Evolutionary conservation across 2,797 vertebrate genomes (phyloP), one percentile per base, ranked within the genome.

Genomic region (Picus viridis): DNA sequence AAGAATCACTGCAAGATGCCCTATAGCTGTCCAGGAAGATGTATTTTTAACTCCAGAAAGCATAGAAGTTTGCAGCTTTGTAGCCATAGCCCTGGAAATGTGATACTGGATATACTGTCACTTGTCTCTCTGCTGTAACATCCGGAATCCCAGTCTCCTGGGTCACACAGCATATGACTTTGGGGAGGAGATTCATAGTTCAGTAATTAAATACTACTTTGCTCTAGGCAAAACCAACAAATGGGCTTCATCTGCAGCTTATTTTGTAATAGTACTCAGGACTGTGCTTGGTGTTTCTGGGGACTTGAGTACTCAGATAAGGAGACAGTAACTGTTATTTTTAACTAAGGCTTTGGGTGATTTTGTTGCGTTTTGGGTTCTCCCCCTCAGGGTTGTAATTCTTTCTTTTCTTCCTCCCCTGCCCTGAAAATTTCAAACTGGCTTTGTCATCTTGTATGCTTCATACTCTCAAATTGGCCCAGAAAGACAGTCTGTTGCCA

Each of bases 181-280:
- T 56, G 75, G 83, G 83, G 94, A 93, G 80, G 83, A 88, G 86
- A 80, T 36, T 88, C 14, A 1, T 83, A 83, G 70, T 83, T 86
- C 88, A 84, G 71, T 95, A 91, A 96, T 93, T 96, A 92, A 96
- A 90, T 93, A 91, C 86, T 95, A 75, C 67, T 96, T 93, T 88
- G 85, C 94, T 96, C 47, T 56, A 88, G 92, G 92, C 93, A 80
- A 94, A 90, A 75, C 73, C 83, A 92, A 77, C 88, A 96, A 96
- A 93, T 81, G 86, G 82, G 54, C 84, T 88, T 94, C 83, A 83
- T 92, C 86, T 95, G 80, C 82, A 88, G 79, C 83, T 86, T 83
- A 30, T 92, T 87, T 93, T 88, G 30, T 65, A 73, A 59, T 74
- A 86, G 83, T 61, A 83, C 92, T 88, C 57, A 62, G 89, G 89